Evolutionary conservation across 2,888 invertebrate species (phyloP), one percentile per base, ranked within the genome.

Genomic region (Melieria crassipennis): DNA sequence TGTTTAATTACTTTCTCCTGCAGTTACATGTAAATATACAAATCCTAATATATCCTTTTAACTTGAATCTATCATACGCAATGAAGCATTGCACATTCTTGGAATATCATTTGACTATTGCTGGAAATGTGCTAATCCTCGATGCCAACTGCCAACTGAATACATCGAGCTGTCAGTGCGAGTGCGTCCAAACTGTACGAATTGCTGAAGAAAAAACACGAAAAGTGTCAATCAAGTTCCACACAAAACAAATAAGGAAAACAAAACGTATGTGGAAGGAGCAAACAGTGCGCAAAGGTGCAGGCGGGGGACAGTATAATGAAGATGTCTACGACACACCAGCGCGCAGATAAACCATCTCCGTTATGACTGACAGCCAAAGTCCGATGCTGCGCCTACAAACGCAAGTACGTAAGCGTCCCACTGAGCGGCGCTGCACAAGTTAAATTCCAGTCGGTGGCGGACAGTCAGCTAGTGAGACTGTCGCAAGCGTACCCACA

Each of bases 161-260:
- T 30, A 30, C 30, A 30, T 30, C 2, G 30, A 30, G 30, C 30
- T 30, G 30, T 30, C 30, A 48, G 47, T 47, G 30, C 58, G 57
- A 58, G 48, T 7, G 48, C 47, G 48, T 50, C 30, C 6, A 30
- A 66, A 42, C 58, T 56, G 42, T 43, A 67, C 43, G 61, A 55
- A 62, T 56, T 52, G 65, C 57, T 13, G 69, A 65, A n/a, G n/a
- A 71, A 71, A 80, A 81, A 81, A 75, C 81, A 82, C 79, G 80
- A 76, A 80, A 83, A 82, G 80, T 82, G 83, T 84, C 84, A 84
- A 84, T 84, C 83, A 83, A 78, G 73, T 76, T 55, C 57, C 73
- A 42, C 56, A 62, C 69, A 67, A 65, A 70, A 58, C 65, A 60
- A 65, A 69, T 60, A 70, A 63, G 43, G 55, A 62, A 57, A 69